Evolutionary conservation across 2,113 vertebrate genomes (phyloP), one percentile per base, ranked within the genome.

Genomic region (Polyodon spathula): DNA sequence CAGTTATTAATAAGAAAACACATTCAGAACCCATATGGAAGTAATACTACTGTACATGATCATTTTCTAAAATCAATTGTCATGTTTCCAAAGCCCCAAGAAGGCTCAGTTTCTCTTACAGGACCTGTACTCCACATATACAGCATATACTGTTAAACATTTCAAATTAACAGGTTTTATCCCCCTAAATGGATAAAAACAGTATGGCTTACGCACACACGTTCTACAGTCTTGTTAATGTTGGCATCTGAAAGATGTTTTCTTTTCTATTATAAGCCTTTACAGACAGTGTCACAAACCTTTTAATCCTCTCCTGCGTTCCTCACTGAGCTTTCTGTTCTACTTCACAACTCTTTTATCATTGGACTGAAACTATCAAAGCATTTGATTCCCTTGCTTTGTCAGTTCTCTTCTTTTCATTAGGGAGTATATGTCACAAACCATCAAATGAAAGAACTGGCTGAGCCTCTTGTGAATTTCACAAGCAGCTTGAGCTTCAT

Each of bases 311-410:
- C 10, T 17, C 6, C 12, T 17, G 5, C 6, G 9, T 14, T 44
- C 16, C 9, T 11, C 15, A 38, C 44, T 50, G 15, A 67, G 63
- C 60, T 63, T 69, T 46, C 56, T 71, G 68, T 73, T 43, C 40
- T 66, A 70, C 56, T 6, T 78, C 65, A 74, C 56, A 66, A 76
- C 70, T 65, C 66, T 27, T n/a, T n/a, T 27, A 27, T 27, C 75
- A 69, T 73, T 74, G 71, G 78, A 78, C 69, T 71, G 70, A 74
- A 76, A 59, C 74, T 76, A 73, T 61, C 66, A 78, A 77, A 71
- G 68, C 66, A 43, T 65, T 73, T 66, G 68, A 67, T 69, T 63
- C 66, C 74, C 56, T 65, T 63, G 65, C 62, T 44, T 52, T 66
- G 60, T 63, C 54, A 66, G 58, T 63, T 67, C 48, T 8, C 6